Base-by-base conservation (phyloP, 2,797 vertebrate genomes). In the Enteromius argenteus region DNA sequence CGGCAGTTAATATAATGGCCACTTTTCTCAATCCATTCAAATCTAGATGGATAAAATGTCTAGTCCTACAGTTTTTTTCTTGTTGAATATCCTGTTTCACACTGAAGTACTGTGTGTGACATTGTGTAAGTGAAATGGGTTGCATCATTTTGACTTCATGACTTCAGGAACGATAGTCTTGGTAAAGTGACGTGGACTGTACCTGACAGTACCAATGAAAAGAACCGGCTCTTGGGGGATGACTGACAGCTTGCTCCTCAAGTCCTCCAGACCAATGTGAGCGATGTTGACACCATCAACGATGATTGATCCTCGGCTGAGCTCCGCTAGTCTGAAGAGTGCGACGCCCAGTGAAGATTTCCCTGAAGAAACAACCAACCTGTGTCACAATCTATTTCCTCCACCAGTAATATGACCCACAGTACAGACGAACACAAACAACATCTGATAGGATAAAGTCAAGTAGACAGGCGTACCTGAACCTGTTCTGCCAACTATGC, bases 221-320 rank as follows among this genome's bases (percentile, higher is more conserved):
- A 97, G 95, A 81, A 96, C 93, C 0, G 96, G 96, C 88, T 97
- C 96, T 90, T 97, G 97, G 68, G 97, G 96, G 89, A 97, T 96
- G 88, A 97, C 90, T 11, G 96, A 96, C 60, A 97, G 90, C 89
- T 94, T 96, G 92, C 93, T 95, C 79, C 96, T 93, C 87, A 97
- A 92, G 84, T 96, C 93, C 77, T 96, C 91, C 84, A 97, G 90
- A 87, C 96, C 92, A 58, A 96, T 91, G 80, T 93, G 91, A 79
- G 94, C 91, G 21, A 96, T 96, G 90, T 96, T 89, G 86, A 96
- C 89, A 5, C 95, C 94, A 0, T 97, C 95, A 9, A 97, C 93
- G 83, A 90, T 89, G 75, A 97, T 95, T n/a, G 93, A 94, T 87
- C 97, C 97, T 19, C 90, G 88, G 0, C 89, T 86, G 35, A 96